A percentile compares a stretch with the other conserved stretches of the same genome.
phyloP scores from a whole-genome alignment of 2,797 vertebrate genomes.

The Lutjanus argentimaculatus region DNA sequence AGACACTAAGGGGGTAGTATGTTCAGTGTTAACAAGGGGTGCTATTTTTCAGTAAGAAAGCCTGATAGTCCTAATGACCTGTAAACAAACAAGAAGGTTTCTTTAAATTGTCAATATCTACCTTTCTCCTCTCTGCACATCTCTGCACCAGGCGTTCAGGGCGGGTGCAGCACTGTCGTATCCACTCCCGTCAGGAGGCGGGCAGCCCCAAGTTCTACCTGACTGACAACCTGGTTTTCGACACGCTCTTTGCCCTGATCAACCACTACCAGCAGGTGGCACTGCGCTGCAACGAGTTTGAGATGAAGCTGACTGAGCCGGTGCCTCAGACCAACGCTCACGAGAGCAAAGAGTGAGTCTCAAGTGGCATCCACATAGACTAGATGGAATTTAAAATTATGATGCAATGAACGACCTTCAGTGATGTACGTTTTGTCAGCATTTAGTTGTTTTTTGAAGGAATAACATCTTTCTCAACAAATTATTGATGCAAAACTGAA shows the following conservation, averaged over 20 bases:
- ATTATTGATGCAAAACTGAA: too few species aligned
- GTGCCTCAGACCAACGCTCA: slow-evolving; percentile 99
- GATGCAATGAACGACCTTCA: background rate
- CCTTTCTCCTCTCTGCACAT: background rate
- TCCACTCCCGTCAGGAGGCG: slow-evolving; percentile 97
- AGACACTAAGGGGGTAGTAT: background rate
- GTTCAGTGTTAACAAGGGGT: background rate
- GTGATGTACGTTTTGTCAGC: background rate
- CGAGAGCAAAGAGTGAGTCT: slow-evolving; percentile 97
- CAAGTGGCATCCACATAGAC: background rate
- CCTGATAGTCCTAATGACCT: background rate
- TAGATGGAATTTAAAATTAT: background rate
- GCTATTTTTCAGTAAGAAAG: background rate
- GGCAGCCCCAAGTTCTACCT: slow-evolving; percentile 98
- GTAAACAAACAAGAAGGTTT: background rate
- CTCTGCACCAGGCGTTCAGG: slow-evolving; percentile 90
- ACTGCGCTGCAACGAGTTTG: slow-evolving; percentile 98
- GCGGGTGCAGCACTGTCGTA: slow-evolving; percentile 98
- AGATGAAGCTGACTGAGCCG: slow-evolving; percentile 98
- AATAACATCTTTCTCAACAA: too few species aligned
- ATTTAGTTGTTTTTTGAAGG: background rate
- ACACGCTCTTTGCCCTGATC: slow-evolving; percentile 97
- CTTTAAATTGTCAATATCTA: background rate
- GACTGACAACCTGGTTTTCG: slow-evolving; percentile 98
- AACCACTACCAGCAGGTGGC: slow-evolving; percentile 99